Evolutionary conservation across 2,797 vertebrate species (phyloP).

Genomic region (Platyrinchus mystaceus): DNA sequence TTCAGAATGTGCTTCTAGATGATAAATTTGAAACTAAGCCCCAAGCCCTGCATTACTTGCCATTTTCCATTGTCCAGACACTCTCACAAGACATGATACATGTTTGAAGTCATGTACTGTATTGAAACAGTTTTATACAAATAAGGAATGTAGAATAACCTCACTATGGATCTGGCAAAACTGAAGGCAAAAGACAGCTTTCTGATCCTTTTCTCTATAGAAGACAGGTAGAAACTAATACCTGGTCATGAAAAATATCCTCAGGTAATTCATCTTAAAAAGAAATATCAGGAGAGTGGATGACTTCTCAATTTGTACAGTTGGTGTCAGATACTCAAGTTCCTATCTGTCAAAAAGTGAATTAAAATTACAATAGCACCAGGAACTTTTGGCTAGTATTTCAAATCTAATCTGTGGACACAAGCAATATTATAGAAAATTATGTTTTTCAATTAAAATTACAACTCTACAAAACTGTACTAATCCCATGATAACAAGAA

Average conservation of each 20-base stretch:
- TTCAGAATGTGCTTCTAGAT: conserved; percentile 38
- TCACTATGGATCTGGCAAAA: neutral
- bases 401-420: conserved; percentile 15
- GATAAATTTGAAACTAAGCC: conserved; percentile 46
- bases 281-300: neutral
- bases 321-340: neutral
- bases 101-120: conserved; percentile 26
- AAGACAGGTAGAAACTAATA: neutral
- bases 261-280: conserved; percentile 40
- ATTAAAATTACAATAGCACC: conserved; percentile 3
- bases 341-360: neutral
- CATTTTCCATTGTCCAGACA: neutral
- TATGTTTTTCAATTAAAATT: conserved; percentile 25
- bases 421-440: conserved; percentile 8
- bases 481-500: neutral
- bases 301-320: conserved; percentile 30
- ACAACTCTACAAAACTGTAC: conserved; percentile 1
- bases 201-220: neutral
- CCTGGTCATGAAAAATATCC: conserved; percentile 3
- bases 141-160: conserved; percentile 33
- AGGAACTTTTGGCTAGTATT: conserved; percentile 16
- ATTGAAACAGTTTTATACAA: conserved; percentile 31
- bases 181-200: neutral
- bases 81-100: conserved; percentile 8
- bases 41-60: conserved; percentile 9